Evolutionary conservation across 2,888 invertebrate species (phyloP), one percentile per base, ranked within the genome.

Genomic region (Eristalinus aeneus): DNA sequence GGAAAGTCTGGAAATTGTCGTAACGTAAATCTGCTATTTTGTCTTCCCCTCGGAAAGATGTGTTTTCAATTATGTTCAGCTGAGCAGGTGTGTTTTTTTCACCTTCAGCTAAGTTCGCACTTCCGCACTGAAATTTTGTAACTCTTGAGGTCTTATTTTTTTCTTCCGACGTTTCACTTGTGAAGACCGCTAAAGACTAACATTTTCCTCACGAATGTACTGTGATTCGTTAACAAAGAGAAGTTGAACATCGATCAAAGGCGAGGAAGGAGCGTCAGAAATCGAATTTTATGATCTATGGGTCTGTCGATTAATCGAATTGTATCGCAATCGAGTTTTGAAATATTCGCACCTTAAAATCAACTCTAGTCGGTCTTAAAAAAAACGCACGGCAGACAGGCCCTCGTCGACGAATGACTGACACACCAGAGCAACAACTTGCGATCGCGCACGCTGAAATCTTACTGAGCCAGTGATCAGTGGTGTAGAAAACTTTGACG

Each of bases 281-380:
- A 16, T n/a, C 12, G 39, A 2, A 46, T 5, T 4, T 27, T 27
- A 27, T 27, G n/a, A 16, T 46, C n/a, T 46, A 46, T 16, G 46
- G 12, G 5, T 46, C 46, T 39, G 5, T 46, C 46, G n/a, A 16
- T 46, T 5, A 16, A 46, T 16, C 46, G 46, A 46, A 16, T 1
- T 5, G 46, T 85, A 85, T 85, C 81, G 85, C 81, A 85, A 81
- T 85, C 72, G 71, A 58, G 81, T 85, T 85, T 85, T 60, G 85
- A 85, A 85, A 85, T 77, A 76, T 65, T 85, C 73, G 64, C 85
- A 76, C 67, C 63, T 72, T 46, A n/a, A 22, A 34, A 56, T 39
- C 56, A 78, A 64, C 67, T 74, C 23, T 16, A n/a, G 23, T 22
- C 56, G 11, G 23, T 11, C 60, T 46, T n/a, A 80, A 60, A 75